A percentile compares a stretch with the other conserved stretches of the same genome.
phyloP scores from a whole-genome alignment of 1,140 invertebrate genomes.

The Antheraea pernyi region DNA sequence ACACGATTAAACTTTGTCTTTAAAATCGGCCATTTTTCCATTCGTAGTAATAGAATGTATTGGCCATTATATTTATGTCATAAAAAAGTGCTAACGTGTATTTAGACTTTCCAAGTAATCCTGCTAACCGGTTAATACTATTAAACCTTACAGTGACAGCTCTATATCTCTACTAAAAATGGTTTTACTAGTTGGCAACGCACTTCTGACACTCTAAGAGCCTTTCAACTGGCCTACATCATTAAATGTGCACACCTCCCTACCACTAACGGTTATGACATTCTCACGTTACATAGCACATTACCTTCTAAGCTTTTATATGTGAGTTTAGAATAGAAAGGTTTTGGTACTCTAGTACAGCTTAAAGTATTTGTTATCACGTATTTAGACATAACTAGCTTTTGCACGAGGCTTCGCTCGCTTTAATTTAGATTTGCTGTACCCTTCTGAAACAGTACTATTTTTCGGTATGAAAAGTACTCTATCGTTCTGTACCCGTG shows the following conservation, averaged over 20 bases:
- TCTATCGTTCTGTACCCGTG: no score
- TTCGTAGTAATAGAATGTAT: no score
- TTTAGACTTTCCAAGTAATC: not conserved
- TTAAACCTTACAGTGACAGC: not conserved
- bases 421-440: no score
- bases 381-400: no score
- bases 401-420: no score
- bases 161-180: not conserved
- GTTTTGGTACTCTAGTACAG: not conserved
- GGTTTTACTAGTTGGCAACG: not conserved
- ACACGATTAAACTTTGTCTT: no score
- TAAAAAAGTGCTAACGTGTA: no score
- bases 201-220: not conserved
- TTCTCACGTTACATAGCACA: not conserved
- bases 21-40: no score
- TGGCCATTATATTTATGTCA: no score
- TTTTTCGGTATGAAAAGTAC: no score
- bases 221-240: slow-evolving; percentile 1
- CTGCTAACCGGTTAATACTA: not conserved
- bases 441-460: no score
- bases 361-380: no score
- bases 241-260: not conserved
- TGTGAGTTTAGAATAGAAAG: not conserved
- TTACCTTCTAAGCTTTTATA: not conserved
- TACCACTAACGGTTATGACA: not conserved